Conservation (phyloP, 1,140 invertebrate species). For the Brachionus angularis region DNA sequence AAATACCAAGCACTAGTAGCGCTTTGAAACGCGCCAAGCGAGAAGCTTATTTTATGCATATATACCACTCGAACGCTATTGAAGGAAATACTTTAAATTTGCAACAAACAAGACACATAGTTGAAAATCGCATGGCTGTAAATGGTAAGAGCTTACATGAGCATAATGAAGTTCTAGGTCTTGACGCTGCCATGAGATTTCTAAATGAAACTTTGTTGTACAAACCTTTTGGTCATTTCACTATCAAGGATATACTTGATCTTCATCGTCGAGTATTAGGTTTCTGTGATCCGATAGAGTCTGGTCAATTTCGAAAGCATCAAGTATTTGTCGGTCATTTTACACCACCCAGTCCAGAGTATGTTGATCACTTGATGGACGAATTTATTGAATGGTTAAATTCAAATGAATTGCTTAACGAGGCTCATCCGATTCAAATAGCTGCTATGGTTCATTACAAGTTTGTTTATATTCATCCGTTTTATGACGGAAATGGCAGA, state of each 20-base stretch:
- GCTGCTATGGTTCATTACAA: constrained; percentile 93
- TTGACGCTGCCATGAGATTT: constrained; percentile 90
- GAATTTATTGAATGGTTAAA: constrained; percentile 82
- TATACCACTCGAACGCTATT: constrained; percentile 93
- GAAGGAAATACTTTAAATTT: constrained; percentile 95
- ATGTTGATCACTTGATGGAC: constrained; percentile 75
- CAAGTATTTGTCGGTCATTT: constrained; percentile 85
- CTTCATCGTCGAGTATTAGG: constrained; percentile 87
- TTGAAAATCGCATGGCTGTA: constrained; percentile 86
- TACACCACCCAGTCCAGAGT: constrained; percentile 74
- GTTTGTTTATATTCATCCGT: constrained; percentile 81
- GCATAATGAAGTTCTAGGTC: constrained; percentile 75
- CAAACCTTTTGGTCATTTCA: constrained; percentile 65
- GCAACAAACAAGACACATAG: constrained; percentile 81
- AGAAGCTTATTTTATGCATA: constrained; percentile 89
- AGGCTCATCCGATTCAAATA: constrained; percentile 69
- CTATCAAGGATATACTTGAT: constrained; percentile 79
- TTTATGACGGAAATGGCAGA: constrained; percentile 77
- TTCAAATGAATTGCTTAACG: constrained; percentile 72
- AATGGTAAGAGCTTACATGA: constrained; percentile 88
- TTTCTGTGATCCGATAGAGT: constrained; percentile 69
- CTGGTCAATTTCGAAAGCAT: constrained; percentile 58
- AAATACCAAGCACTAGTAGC: constrained; percentile 72
- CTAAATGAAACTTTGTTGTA: constrained; percentile 80
- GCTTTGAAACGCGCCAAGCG: constrained; percentile 76